Conservation (phyloP, 2,113 vertebrate genomes). For the Petroica traversi region DNA sequence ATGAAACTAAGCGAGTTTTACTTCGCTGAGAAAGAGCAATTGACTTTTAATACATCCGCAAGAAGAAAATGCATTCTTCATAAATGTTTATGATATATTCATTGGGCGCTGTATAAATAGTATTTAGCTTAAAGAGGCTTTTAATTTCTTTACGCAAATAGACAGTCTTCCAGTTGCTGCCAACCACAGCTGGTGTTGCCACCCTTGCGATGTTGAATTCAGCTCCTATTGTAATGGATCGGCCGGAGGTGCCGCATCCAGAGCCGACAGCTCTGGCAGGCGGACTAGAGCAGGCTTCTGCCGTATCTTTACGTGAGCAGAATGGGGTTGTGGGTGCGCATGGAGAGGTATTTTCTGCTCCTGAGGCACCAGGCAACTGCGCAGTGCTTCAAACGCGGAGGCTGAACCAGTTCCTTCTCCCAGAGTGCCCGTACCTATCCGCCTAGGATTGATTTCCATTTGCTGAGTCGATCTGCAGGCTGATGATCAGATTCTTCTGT, state of each 20-base stretch:
- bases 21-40: neutral
- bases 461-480: neutral
- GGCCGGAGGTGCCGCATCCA: neutral
- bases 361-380: constrained; percentile 21
- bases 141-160: neutral
- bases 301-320: constrained; percentile 26
- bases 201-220: neutral
- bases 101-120: neutral
- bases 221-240: neutral
- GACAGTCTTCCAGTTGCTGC: neutral
- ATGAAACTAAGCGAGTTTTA: neutral
- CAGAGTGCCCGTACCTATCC: neutral
- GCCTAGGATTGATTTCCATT: neutral
- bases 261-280: neutral
- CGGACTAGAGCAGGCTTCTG: neutral
- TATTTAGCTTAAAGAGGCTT: neutral
- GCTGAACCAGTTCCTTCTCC: constrained; percentile 3
- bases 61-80: neutral
- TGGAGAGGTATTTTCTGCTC: neutral
- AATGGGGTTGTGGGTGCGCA: constrained; percentile 11
- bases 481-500: neutral
- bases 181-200: neutral
- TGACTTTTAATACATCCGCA: neutral
- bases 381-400: neutral
- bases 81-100: neutral